Evolutionary conservation across 2,888 invertebrate genomes (phyloP).

Genomic region (Thereva unica): DNA sequence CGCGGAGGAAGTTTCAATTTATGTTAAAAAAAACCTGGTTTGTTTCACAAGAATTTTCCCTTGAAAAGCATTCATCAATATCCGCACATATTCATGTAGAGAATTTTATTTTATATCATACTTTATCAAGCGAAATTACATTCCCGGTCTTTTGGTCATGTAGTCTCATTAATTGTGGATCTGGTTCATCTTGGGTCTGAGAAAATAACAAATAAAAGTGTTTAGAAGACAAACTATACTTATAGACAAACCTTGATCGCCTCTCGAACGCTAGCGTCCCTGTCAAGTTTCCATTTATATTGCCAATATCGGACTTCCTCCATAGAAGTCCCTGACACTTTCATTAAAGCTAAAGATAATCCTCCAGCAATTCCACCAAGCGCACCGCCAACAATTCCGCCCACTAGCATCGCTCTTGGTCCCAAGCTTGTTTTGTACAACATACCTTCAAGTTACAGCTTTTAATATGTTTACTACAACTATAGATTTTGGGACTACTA

Average conservation of each 20-base stretch:
- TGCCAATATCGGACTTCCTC: constrained; percentile 67
- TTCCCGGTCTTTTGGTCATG: constrained; percentile 42
- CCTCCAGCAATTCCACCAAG: constrained; percentile 67
- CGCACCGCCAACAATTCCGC: constrained; percentile 65
- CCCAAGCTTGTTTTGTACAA: constrained; percentile 72
- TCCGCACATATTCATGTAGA: too few relatives aligned
- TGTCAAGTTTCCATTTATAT: constrained; percentile 58
- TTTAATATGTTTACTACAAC: background rate
- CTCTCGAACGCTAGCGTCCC: constrained; percentile 54
- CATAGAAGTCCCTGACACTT: constrained; percentile 66
- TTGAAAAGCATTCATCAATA: too few relatives aligned
- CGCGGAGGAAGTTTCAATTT: too few relatives aligned
- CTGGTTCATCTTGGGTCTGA: constrained; percentile 48
- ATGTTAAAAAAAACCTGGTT: too few relatives aligned
- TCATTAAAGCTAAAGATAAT: constrained; percentile 62
- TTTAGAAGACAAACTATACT: background rate
- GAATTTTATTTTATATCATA: too few relatives aligned
- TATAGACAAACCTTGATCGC: constrained; percentile 46
- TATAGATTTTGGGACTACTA: background rate
- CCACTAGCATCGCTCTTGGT: constrained; percentile 68
- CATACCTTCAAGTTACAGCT: constrained; percentile 57
- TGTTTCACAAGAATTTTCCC: too few relatives aligned
- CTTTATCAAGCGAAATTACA: constrained; percentile 15
- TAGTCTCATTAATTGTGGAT: constrained; percentile 42
- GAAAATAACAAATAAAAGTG: constrained; percentile 38